Conservation (phyloP, 2,113 vertebrate species). For the Paratilapia polleni region DNA sequence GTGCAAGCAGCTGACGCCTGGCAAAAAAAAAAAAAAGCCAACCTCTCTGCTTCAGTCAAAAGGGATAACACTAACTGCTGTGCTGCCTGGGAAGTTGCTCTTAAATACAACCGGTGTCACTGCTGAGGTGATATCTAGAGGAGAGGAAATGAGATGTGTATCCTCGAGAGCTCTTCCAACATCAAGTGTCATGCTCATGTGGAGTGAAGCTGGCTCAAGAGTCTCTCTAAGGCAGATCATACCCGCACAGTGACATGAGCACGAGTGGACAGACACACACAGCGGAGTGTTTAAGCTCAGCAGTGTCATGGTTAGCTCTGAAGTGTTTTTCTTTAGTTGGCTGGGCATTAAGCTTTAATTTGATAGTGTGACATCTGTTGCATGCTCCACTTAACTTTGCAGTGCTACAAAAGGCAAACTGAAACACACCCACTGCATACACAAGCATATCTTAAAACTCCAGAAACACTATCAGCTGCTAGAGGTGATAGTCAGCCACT, state of each 20-base stretch:
- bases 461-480: background rate
- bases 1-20: constrained; percentile 67
- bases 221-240: constrained; percentile 22
- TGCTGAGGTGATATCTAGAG: background rate
- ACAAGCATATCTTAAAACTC: constrained; percentile 7
- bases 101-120: constrained; percentile 30
- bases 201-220: constrained; percentile 26
- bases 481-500: background rate
- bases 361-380: constrained; percentile 71
- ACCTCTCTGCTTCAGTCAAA: constrained; percentile 40
- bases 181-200: constrained; percentile 49
- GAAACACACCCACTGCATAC: constrained; percentile 7
- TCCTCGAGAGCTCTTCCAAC: constrained; percentile 48
- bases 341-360: constrained; percentile 72
- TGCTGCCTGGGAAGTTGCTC: constrained; percentile 34
- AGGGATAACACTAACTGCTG: constrained; percentile 32
- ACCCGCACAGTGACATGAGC: constrained; percentile 16
- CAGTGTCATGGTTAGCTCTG: constrained; percentile 61
- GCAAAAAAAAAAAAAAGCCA: constrained; percentile 49
- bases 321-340: constrained; percentile 61
- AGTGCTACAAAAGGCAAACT: background rate
- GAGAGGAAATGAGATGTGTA: constrained; percentile 29
- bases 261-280: constrained; percentile 19
- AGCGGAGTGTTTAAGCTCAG: constrained; percentile 50
- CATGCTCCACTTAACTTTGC: constrained; percentile 21